These are phyloP conservation scores for Tragelaphus imberbis DNA, from an alignment of 2,113 vertebrate species.

Conservation along the genomic window DNA sequence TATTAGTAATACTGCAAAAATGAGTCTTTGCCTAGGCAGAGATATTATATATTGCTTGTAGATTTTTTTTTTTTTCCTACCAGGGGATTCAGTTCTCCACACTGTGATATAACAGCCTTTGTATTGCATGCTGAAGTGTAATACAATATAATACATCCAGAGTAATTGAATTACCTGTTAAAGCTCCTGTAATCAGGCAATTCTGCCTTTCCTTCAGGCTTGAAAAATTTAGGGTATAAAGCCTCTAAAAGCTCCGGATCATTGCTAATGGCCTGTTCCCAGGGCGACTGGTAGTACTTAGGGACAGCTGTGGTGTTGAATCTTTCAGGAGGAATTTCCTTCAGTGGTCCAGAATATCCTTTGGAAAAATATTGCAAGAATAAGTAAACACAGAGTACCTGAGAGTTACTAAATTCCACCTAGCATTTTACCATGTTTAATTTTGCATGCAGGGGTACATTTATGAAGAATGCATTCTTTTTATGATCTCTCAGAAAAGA, in stretches of 20 bases:
- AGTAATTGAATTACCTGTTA: constrained; percentile 88
- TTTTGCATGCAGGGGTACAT: not conserved
- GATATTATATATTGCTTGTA: not conserved
- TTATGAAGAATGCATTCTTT: not conserved
- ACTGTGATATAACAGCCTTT: not conserved
- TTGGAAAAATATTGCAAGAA: constrained; percentile 8
- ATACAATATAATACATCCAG: not conserved
- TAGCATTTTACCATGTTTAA: not conserved
- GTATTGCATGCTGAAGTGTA: not conserved
- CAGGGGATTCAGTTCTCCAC: not conserved
- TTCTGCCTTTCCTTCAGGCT: constrained; percentile 83
- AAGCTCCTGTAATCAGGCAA: constrained; percentile 92
- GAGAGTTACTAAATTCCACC: not conserved
- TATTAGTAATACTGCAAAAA: not conserved
- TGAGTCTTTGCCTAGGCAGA: not conserved
- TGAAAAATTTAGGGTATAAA: constrained; percentile 81
- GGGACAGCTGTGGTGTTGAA: constrained; percentile 94
- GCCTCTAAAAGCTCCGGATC: constrained; percentile 87
- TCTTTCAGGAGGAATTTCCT: constrained; percentile 92
- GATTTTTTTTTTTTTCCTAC: not conserved
- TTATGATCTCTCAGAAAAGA: not conserved
- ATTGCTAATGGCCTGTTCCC: constrained; percentile 90
- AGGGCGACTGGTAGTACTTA: constrained; percentile 94
- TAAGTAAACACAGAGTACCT: not conserved
- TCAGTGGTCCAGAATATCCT: constrained; percentile 94